Percentiles rank a stretch among this genome's conserved stretches.
These are phyloP conservation scores for Ptiloglossa arizonensis DNA, from an alignment of 1,140 invertebrate species.

Conservation along the genomic window DNA sequence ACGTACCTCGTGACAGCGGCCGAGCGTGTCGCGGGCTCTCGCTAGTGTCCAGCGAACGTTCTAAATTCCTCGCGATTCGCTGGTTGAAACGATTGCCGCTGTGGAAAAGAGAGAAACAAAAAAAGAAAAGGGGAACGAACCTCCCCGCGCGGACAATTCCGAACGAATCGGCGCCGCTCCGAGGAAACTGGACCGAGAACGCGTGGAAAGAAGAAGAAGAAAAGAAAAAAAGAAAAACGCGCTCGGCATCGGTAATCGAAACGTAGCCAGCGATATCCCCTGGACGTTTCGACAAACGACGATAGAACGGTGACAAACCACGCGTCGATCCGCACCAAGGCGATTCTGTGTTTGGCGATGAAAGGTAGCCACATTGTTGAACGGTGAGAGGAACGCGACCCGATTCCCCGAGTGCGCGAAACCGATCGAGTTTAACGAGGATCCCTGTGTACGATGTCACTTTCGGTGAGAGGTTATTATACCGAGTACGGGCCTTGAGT, in stretches of 20 bases:
- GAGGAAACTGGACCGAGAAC: constrained; percentile 29
- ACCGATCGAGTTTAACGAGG: constrained; percentile 31
- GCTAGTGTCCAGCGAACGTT: constrained; percentile 17
- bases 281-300: background rate
- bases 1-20: constrained; percentile 18
- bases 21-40: constrained; percentile 29
- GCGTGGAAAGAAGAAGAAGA: background rate
- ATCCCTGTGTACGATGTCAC: constrained; percentile 23
- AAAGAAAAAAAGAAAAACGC: no score
- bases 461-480: background rate
- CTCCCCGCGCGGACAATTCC: constrained; percentile 15
- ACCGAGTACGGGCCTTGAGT: constrained; percentile 15
- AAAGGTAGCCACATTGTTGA: constrained; percentile 34
- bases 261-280: constrained; percentile 11
- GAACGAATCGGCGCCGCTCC: constrained; percentile 35
- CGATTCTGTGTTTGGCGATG: constrained; percentile 25
- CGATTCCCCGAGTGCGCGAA: constrained; percentile 10
- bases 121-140: constrained; percentile 15
- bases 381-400: constrained; percentile 40
- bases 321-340: background rate
- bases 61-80: constrained; percentile 35
- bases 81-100: background rate
- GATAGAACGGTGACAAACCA: constrained; percentile 6
- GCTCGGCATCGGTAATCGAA: constrained; percentile 20
- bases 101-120: no score